Evolutionary conservation across 2,888 invertebrate genomes (phyloP), one percentile per base, ranked within the genome.

Genomic region (Synanthedon myopaeformis): DNA sequence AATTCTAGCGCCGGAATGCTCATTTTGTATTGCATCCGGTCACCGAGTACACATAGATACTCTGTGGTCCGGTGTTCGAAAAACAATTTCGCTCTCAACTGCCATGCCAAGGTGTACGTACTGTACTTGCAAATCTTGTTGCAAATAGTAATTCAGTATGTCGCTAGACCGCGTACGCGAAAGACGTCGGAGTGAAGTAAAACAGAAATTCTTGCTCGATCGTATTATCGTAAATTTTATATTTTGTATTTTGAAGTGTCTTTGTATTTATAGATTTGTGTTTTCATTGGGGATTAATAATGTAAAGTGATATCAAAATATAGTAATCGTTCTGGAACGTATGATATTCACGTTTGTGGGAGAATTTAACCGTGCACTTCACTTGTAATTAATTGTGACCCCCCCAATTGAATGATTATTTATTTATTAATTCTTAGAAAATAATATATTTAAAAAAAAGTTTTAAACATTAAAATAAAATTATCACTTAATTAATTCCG

Each of bases 71-170:
- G 65, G 60, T 59, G 72, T 70, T 76, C 72, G 67, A 71, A 81
- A 82, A 76, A 70, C 70, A 80, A 83, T 83, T 85, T 83, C 83
- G 82, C 82, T 83, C 81, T 82, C 79, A 61, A 74, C 74, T 48
- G 54, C 49, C 67, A 74, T 67, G 35, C 35, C 35, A 35, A 35
- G 35, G 35, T 35, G 35, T 35, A 35, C 35, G 35, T 35, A 35
- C 70, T 70, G 73, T 63, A 72, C 74, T 67, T 65, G 70, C 62
- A 70, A 67, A 62, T 70, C 63, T 67, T 35, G 35, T 35, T 35
- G 35, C 35, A 35, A 35, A 10, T 35, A 35, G 72, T 69, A 78
- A 82, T 79, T 82, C 77, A 85, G 85, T 85, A 70, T 59, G 69
- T 74, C 82, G 82, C 80, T 78, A 77, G 81, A 76, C 75, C 68